phyloP scores from a whole-genome alignment of 1,140 invertebrate genomes.

The Drosophila equinoxialis region DNA sequence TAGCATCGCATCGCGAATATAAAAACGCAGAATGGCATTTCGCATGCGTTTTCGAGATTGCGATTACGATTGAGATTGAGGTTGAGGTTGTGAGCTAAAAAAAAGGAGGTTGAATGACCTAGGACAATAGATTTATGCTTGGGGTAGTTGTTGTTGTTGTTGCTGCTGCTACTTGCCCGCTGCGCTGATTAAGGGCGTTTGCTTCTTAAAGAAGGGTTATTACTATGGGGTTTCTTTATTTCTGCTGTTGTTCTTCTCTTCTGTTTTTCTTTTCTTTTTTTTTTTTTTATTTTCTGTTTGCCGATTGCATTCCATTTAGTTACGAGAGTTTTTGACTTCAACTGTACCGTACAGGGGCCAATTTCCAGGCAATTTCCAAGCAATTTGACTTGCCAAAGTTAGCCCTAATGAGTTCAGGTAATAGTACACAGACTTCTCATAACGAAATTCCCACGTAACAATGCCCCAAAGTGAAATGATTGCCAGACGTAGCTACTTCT shows the following conservation, averaged over 20 bases:
- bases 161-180: conserved; percentile 60
- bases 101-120: conserved; percentile 71
- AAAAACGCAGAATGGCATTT: conserved; percentile 71
- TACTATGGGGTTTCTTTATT: conserved; percentile 22
- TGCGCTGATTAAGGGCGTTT: conserved; percentile 78
- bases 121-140: conserved; percentile 79
- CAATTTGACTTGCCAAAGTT: conserved; percentile 67
- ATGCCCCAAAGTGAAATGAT: conserved; percentile 74
- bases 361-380: conserved; percentile 71
- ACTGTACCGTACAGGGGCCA: conserved; percentile 55
- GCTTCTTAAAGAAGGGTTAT: conserved; percentile 75
- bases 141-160: conserved; percentile 67
- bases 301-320: conserved; percentile 66
- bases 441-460: conserved; percentile 73
- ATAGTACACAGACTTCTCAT: conserved; percentile 34
- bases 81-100: conserved; percentile 52
- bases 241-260: background rate
- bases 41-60: conserved; percentile 64
- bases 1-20: conserved; percentile 57
- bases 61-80: conserved; percentile 41
- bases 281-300: conserved; percentile 23
- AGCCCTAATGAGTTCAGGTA: conserved; percentile 66
- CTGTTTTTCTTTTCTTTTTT: background rate
- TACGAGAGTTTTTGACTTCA: conserved; percentile 34
- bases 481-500: conserved; percentile 39